Evolutionary conservation across 2,113 vertebrate genomes (phyloP).

Genomic region (Daphoenositta chrysoptera): DNA sequence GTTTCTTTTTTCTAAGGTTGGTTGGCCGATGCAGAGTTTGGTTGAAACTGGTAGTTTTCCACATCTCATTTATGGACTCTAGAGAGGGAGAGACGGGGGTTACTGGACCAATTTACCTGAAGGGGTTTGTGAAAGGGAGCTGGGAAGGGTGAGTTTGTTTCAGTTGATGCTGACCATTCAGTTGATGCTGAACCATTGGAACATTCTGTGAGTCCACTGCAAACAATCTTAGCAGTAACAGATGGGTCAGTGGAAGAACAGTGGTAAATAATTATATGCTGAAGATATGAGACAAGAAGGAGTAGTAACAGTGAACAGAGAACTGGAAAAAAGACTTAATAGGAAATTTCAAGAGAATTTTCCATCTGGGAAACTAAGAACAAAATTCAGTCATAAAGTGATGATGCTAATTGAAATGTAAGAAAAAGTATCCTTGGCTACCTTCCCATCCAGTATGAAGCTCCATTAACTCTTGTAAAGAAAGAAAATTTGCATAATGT

Average conservation of each 20-base stretch:
- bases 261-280: background rate
- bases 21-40: background rate
- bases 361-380: background rate
- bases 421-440: background rate
- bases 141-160: background rate
- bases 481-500: background rate
- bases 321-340: background rate
- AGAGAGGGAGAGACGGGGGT: background rate
- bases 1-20: background rate
- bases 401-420: background rate
- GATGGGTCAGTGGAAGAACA: background rate
- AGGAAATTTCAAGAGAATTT: background rate
- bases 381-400: background rate
- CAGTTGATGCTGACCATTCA: too few species aligned
- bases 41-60: background rate
- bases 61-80: accelerated
- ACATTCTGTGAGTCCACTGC: background rate
- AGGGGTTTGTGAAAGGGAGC: background rate
- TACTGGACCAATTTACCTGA: background rate
- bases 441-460: background rate
- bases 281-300: background rate
- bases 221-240: background rate
- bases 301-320: background rate
- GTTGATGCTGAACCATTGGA: background rate
- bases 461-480: background rate